Evolutionary conservation across 1,140 invertebrate species (phyloP).

Genomic region (Cydia strobilella): DNA sequence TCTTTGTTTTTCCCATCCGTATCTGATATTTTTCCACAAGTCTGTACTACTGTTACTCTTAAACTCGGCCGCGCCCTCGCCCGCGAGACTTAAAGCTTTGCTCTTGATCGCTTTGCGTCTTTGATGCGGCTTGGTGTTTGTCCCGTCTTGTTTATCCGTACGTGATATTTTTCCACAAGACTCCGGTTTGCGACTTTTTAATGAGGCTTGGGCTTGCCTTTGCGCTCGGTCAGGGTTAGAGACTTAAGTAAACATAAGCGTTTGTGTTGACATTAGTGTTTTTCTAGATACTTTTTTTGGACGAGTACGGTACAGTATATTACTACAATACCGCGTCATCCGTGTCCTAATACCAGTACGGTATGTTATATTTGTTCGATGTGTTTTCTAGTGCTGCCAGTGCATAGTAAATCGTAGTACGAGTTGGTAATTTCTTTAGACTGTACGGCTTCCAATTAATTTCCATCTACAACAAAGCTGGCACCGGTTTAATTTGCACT

Average conservation of each 20-base stretch:
- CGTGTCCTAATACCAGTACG: no score
- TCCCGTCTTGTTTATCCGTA: constrained; percentile 17
- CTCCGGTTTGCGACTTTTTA: not conserved
- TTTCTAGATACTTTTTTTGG: no score
- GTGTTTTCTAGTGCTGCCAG: no score
- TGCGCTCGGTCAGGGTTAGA: not conserved
- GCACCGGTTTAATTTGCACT: no score
- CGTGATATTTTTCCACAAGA: constrained; percentile 11
- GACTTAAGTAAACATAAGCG: not conserved
- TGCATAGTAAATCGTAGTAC: no score
- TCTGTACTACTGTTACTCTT: no score
- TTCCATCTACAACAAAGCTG: no score
- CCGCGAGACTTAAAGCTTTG: not conserved
- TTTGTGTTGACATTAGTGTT: not conserved
- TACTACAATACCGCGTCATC: no score
- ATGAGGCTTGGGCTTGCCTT: not conserved
- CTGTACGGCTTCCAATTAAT: no score
- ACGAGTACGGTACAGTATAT: no score
- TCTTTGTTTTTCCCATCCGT: constrained; percentile 17
- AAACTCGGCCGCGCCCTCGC: not conserved
- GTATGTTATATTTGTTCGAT: no score
- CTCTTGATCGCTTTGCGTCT: constrained; percentile 13
- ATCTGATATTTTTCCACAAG: constrained; percentile 3
- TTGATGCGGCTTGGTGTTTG: constrained; percentile 15
- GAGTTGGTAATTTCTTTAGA: no score